Evolutionary conservation across 2,113 vertebrate genomes (phyloP).

Genomic region (Xerus inauris): DNA sequence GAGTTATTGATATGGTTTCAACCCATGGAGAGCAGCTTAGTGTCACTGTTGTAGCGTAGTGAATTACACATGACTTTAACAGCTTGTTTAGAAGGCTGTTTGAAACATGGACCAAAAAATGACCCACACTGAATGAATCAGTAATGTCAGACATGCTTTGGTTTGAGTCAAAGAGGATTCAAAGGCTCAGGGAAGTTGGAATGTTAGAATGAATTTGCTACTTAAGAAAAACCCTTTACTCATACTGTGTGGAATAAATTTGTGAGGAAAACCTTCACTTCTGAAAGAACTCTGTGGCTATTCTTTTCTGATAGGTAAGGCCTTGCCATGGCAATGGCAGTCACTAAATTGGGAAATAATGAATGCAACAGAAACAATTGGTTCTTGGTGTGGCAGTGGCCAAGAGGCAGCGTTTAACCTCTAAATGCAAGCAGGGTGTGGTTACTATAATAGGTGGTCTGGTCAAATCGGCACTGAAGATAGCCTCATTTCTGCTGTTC

Average conservation of each 20-base stretch:
- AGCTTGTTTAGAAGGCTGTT: neutral
- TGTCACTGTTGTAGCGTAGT: neutral
- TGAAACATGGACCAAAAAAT: neutral
- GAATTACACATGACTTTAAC: neutral
- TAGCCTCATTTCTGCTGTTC: no score
- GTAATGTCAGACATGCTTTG: neutral
- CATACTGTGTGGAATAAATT: neutral
- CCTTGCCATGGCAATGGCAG: neutral
- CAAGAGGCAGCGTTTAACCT: neutral
- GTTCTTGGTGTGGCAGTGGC: neutral
- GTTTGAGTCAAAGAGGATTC: neutral
- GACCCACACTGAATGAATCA: neutral
- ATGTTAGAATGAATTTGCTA: neutral
- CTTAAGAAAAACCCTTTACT: no score
- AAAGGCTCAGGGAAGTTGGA: neutral
- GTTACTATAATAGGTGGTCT: neutral
- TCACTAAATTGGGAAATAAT: neutral
- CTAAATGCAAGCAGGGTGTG: neutral
- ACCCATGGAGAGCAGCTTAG: neutral
- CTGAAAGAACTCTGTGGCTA: neutral
- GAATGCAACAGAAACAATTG: neutral
- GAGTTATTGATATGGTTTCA: neutral
- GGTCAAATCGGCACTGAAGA: no score
- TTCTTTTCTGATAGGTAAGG: neutral
- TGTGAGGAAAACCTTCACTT: neutral